Conservation (phyloP, 2,888 invertebrate genomes). For the Leistus spinibarbis region DNA sequence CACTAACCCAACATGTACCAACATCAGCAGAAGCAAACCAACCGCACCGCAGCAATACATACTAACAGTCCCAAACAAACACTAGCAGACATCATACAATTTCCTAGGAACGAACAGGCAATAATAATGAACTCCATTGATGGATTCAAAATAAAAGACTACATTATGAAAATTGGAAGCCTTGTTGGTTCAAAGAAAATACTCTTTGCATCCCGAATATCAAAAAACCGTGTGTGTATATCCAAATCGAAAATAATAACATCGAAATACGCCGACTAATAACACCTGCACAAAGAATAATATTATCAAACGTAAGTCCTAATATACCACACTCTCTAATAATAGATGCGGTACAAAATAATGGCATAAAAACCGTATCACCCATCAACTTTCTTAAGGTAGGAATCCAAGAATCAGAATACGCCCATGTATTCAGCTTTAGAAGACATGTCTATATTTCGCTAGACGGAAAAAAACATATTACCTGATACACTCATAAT, state of each 20-base stretch:
- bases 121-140: too few species aligned
- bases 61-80: too few species aligned
- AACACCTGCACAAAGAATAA: not conserved
- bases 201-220: not conserved
- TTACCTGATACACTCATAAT: slow-evolving; percentile 33
- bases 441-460: slow-evolving; percentile 40
- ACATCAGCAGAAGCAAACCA: too few species aligned
- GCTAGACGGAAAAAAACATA: not conserved
- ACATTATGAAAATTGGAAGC: too few species aligned
- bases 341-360: slow-evolving; percentile 33
- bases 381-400: slow-evolving; percentile 40
- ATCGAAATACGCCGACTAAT: not conserved
- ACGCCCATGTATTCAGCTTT: slow-evolving; percentile 41
- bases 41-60: too few species aligned
- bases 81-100: too few species aligned
- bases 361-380: slow-evolving; percentile 38
- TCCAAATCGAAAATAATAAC: not conserved
- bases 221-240: slow-evolving; percentile 8
- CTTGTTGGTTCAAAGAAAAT: not conserved
- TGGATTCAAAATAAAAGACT: too few species aligned
- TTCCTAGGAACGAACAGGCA: too few species aligned
- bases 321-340: slow-evolving; percentile 41
- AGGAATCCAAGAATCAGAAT: slow-evolving; percentile 37
- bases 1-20: too few species aligned
- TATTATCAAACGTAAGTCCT: slow-evolving; percentile 40